Evolutionary conservation across 2,797 vertebrate species (phyloP).

Genomic region (Podarcis siculus): DNA sequence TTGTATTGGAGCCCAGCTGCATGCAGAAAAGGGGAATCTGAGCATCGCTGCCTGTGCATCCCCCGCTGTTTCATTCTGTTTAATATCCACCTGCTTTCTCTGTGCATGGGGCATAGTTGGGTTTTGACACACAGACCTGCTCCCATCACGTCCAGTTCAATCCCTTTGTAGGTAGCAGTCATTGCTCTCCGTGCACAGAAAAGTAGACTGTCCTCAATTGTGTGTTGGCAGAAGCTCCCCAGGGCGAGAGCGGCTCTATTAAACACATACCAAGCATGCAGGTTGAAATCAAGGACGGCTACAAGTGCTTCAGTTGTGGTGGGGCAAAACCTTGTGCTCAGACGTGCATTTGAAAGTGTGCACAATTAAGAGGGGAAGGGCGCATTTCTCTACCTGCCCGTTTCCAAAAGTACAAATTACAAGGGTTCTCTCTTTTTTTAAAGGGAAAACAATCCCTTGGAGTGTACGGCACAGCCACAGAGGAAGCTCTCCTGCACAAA

Average conservation of each 20-base stretch:
- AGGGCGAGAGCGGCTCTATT: not conserved
- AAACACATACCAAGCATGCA: not conserved
- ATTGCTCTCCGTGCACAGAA: not conserved
- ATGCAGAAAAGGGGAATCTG: not conserved
- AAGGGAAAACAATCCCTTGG: too few species aligned
- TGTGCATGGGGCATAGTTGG: not conserved
- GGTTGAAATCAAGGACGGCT: not conserved
- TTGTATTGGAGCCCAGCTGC: not conserved
- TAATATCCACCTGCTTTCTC: not conserved
- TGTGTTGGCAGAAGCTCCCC: too few species aligned
- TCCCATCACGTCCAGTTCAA: too few species aligned
- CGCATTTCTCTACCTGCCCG: not conserved
- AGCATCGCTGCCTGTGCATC: not conserved
- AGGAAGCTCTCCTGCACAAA: not conserved
- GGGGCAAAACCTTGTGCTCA: not conserved
- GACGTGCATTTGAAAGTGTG: not conserved
- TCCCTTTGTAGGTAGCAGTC: not conserved
- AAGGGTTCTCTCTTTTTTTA: too few species aligned
- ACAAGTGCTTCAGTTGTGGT: not conserved
- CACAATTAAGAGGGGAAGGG: not conserved
- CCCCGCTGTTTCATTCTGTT: not conserved
- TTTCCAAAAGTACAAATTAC: not conserved
- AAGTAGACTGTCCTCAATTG: not conserved
- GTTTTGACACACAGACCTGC: not conserved
- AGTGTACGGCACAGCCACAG: too few species aligned